Evolutionary conservation across 2,888 invertebrate species (phyloP).

Genomic region (Coleophora deauratella): DNA sequence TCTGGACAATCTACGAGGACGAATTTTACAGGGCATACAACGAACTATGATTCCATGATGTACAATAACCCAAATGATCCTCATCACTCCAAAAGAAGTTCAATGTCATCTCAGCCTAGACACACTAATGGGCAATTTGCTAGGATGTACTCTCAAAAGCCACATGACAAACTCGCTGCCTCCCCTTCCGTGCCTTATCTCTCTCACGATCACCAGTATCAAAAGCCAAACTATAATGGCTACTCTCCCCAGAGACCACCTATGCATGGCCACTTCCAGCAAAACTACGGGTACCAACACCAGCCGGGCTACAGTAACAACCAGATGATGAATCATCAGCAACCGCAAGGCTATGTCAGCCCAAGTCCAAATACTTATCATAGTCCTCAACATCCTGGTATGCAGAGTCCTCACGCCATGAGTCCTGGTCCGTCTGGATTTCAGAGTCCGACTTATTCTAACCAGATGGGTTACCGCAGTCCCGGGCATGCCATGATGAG

Average conservation of each 20-base stretch:
- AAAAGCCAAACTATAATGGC: constrained; percentile 58
- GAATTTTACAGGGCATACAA: constrained; percentile 61
- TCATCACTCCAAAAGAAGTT: constrained; percentile 52
- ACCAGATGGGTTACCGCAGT: constrained; percentile 56
- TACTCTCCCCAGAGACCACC: constrained; percentile 55
- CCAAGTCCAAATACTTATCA: constrained; percentile 53
- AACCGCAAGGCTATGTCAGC: constrained; percentile 50
- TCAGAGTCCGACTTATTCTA: constrained; percentile 58
- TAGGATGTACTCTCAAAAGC: constrained; percentile 42
- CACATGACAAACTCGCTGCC: constrained; percentile 36
- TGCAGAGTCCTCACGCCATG: constrained; percentile 57
- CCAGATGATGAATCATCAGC: constrained; percentile 48
- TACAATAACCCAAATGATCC: constrained; percentile 48
- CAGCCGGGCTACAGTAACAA: constrained; percentile 40
- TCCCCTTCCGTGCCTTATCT: constrained; percentile 46
- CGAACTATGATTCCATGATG: constrained; percentile 64
- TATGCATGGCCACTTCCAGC: constrained; percentile 52
- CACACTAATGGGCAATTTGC: constrained; percentile 55
- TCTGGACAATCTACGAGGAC: constrained; percentile 65
- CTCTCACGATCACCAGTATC: constrained; percentile 65
- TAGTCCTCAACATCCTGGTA: constrained; percentile 56
- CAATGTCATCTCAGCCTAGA: constrained; percentile 49
- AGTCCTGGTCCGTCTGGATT: constrained; percentile 53
- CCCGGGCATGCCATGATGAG: constrained; percentile 59
- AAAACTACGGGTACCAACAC: constrained; percentile 56